phyloP scores from a whole-genome alignment of 1,140 invertebrate species.

The Saxidomus purpurata region DNA sequence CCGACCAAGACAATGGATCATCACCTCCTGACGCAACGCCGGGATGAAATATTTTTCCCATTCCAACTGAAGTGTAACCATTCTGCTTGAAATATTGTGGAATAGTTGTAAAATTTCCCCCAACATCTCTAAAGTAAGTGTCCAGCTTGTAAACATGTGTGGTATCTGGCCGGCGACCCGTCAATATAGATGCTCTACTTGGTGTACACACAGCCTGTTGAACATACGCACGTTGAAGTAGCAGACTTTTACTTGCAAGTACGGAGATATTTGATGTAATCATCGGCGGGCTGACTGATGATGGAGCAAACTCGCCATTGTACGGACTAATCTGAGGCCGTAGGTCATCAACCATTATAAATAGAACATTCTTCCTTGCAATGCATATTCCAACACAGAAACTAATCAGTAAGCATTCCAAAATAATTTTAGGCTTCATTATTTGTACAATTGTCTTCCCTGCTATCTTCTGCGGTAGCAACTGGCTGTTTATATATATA shows the following conservation, averaged over 20 bases:
- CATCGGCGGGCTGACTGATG: slow-evolving; percentile 8
- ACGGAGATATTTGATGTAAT: background rate
- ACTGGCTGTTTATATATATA: too few relatives aligned
- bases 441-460: too few relatives aligned
- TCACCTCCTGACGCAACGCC: slow-evolving; percentile 23
- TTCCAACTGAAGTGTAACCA: slow-evolving; percentile 44
- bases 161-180: slow-evolving; percentile 66
- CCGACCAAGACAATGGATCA: slow-evolving; percentile 52
- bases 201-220: slow-evolving; percentile 55
- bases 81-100: slow-evolving; percentile 57
- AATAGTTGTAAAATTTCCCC: slow-evolving; percentile 54
- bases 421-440: background rate
- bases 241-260: slow-evolving; percentile 19
- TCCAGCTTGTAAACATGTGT: slow-evolving; percentile 24
- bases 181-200: slow-evolving; percentile 65
- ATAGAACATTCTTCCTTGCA: slow-evolving; percentile 49
- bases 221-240: slow-evolving; percentile 36
- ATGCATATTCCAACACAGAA: background rate
- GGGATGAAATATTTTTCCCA: slow-evolving; percentile 57
- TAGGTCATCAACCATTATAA: slow-evolving; percentile 47
- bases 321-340: slow-evolving; percentile 39
- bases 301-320: background rate
- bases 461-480: too few relatives aligned
- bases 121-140: slow-evolving; percentile 29
- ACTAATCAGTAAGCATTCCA: background rate